These are phyloP conservation scores for Callyntrura guangdongensis DNA, from an alignment of 2,888 invertebrate genomes.

Conservation along the genomic window DNA sequence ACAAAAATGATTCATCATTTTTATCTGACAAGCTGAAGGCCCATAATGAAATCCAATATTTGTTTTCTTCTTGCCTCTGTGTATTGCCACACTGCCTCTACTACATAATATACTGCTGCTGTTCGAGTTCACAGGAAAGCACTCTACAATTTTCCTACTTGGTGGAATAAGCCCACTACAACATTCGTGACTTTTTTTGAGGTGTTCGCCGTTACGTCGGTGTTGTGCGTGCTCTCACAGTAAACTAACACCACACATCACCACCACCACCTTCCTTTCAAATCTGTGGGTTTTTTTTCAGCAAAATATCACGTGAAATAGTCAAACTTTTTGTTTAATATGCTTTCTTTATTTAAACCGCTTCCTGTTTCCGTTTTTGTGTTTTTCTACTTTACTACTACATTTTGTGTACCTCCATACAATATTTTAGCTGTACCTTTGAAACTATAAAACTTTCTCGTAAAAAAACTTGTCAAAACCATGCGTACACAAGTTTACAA, in stretches of 20 bases:
- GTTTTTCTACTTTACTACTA: background rate
- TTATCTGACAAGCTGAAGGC: slow-evolving; percentile 68
- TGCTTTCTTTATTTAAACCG: background rate
- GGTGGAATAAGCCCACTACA: background rate
- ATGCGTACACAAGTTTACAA: background rate
- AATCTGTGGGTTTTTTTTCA: slow-evolving; percentile 27
- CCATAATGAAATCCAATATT: slow-evolving; percentile 60
- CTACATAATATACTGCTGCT: background rate
- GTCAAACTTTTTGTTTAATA: slow-evolving; percentile 27
- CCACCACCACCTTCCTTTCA: slow-evolving; percentile 10
- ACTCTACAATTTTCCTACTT: background rate
- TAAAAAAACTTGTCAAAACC: slow-evolving; percentile 13
- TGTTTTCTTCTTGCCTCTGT: slow-evolving; percentile 40
- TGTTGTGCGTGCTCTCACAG: no score
- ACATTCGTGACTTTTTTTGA: slow-evolving; percentile 9
- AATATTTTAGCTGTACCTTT: background rate
- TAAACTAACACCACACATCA: background rate
- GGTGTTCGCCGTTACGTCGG: no score
- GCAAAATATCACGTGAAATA: background rate
- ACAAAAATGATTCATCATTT: slow-evolving; percentile 72
- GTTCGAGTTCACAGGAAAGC: background rate
- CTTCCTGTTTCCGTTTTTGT: background rate
- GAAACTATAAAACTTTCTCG: background rate
- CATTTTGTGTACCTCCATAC: no score
- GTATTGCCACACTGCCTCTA: background rate